These are phyloP conservation scores for Bembecia ichneumoniformis DNA, from an alignment of 2,888 invertebrate species.

Conservation along the genomic window DNA sequence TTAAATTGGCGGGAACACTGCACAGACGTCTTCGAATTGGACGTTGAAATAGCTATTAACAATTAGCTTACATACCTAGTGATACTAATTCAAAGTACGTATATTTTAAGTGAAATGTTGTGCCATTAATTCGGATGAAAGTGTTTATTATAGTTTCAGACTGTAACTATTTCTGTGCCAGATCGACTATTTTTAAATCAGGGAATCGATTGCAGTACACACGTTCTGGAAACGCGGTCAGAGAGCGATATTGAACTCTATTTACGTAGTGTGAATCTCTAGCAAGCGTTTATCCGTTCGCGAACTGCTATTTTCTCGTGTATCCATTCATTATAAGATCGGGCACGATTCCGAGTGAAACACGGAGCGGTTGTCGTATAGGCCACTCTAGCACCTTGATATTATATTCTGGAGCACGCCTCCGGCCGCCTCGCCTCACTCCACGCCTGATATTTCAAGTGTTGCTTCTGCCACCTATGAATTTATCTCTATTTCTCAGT, in stretches of 20 bases:
- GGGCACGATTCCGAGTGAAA: slow-evolving; percentile 20
- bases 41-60: background rate
- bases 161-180: background rate
- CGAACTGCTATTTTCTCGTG: slow-evolving; percentile 60
- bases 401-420: slow-evolving; percentile 72
- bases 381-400: slow-evolving; percentile 62
- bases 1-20: slow-evolving; percentile 27
- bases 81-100: no score
- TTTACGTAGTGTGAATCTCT: slow-evolving; percentile 35
- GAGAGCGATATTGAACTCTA: slow-evolving; percentile 43
- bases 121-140: no score
- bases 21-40: background rate
- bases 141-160: no score
- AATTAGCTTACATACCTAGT: no score
- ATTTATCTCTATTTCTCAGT: slow-evolving; percentile 60
- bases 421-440: slow-evolving; percentile 56
- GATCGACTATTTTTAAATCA: slow-evolving; percentile 40
- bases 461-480: slow-evolving; percentile 66
- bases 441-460: slow-evolving; percentile 71
- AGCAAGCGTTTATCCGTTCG: slow-evolving; percentile 41
- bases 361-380: slow-evolving; percentile 28
- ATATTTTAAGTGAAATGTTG: no score
- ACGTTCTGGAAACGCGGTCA: slow-evolving; percentile 44
- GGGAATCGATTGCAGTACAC: slow-evolving; percentile 44
- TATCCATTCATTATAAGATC: slow-evolving; percentile 59